A percentile compares a stretch with the other conserved stretches of the same genome.
Conservation (phyloP, 2,888 invertebrate genomes). For the Ennomos fuscantarius region DNA sequence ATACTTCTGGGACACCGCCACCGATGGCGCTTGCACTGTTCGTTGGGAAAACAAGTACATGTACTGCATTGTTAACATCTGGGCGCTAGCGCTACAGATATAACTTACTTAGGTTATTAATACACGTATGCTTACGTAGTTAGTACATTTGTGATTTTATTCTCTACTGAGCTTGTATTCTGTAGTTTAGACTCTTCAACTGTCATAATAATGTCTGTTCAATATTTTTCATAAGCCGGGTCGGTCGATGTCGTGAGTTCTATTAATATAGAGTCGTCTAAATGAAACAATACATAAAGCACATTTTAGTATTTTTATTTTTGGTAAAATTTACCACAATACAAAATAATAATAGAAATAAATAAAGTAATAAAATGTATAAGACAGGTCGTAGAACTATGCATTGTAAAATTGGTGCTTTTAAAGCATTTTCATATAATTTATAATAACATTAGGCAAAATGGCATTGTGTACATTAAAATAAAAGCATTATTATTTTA, state of each 20-base stretch:
- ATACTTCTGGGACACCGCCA: constrained; percentile 93
- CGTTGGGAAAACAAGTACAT: constrained; percentile 95
- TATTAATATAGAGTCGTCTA: neutral
- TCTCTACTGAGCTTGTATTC: neutral
- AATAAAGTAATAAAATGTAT: constrained; percentile 85
- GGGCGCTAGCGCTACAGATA: constrained; percentile 87
- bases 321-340: constrained; percentile 85
- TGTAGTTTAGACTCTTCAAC: too few species aligned
- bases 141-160: constrained; percentile 6
- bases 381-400: constrained; percentile 84
- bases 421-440: constrained; percentile 84
- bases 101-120: constrained; percentile 41
- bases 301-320: constrained; percentile 85
- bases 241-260: neutral
- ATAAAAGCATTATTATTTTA: constrained; percentile 81
- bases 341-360: constrained; percentile 85
- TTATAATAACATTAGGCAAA: constrained; percentile 85
- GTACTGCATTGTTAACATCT: constrained; percentile 93
- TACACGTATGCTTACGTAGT: neutral
- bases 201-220: too few species aligned
- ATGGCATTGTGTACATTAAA: constrained; percentile 84
- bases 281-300: constrained; percentile 78
- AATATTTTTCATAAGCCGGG: too few species aligned
- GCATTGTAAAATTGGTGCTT: constrained; percentile 85
- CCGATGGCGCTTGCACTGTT: constrained; percentile 92